These are phyloP conservation scores for Diadema setosum DNA, from an alignment of 35 echinoderm and acorn worm genomes.

Conservation along the genomic window DNA sequence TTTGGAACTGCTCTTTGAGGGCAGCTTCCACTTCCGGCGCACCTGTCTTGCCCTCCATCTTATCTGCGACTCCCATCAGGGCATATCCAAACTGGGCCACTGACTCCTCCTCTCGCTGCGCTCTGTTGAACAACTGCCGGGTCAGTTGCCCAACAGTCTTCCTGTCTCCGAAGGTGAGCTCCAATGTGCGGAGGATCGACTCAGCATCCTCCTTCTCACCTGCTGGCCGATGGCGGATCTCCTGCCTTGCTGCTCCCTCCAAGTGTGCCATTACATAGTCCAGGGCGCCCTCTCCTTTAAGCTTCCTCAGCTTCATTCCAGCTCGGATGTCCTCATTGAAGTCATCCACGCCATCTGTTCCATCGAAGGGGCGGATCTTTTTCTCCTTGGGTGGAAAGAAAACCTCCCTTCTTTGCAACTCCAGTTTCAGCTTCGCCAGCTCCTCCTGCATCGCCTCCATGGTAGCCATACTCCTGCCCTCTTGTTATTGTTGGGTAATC, in stretches of 20 bases:
- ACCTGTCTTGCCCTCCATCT: not conserved
- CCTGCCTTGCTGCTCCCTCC: constrained; percentile 38
- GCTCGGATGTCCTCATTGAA: constrained; percentile 20
- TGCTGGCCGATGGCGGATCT: constrained; percentile 20
- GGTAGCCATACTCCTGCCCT: not conserved
- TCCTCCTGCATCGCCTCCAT: not conserved
- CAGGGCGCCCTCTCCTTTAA: not conserved
- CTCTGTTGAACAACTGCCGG: constrained; percentile 3
- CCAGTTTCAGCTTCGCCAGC: not conserved
- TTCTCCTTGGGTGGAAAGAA: constrained; percentile 46
- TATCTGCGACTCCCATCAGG: not conserved
- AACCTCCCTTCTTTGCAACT: not conserved
- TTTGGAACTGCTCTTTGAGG: constrained; percentile 29
- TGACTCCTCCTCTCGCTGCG: constrained; percentile 19
- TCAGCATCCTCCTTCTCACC: not conserved
- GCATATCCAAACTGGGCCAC: constrained; percentile 28
- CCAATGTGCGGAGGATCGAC: not conserved
- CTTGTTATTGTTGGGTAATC: no score
- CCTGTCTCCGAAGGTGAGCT: constrained; percentile 45
- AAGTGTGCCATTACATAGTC: constrained; percentile 33
- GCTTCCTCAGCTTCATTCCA: constrained; percentile 10
- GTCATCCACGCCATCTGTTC: not conserved
- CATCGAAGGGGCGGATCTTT: constrained; percentile 2
- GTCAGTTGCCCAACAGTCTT: not conserved
- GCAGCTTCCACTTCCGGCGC: not conserved